Percentiles rank a stretch among this genome's conserved stretches.
These are phyloP conservation scores for Sogatella furcifera DNA, from an alignment of 1,140 invertebrate species.

Conservation along the genomic window DNA sequence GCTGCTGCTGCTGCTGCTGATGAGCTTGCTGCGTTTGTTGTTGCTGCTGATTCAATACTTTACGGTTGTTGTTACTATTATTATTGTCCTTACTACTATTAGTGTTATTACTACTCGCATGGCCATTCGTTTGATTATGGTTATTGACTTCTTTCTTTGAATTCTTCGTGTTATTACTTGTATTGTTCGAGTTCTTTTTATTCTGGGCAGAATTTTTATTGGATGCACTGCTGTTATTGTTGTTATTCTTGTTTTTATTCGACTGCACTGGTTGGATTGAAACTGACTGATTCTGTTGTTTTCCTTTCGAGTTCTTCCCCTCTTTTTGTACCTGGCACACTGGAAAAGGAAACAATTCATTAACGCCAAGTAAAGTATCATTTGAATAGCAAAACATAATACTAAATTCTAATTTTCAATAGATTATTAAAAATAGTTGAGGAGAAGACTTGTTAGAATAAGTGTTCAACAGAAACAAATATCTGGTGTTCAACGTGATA, in stretches of 20 bases:
- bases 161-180: neutral
- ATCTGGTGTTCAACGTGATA: too few relatives aligned
- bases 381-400: too few relatives aligned
- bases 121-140: conserved; percentile 14
- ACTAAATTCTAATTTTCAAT: too few relatives aligned
- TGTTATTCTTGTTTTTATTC: conserved; percentile 5
- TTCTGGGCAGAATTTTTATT: conserved; percentile 25
- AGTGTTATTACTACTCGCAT: conserved; percentile 22
- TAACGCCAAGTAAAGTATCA: too few relatives aligned
- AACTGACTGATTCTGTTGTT: neutral
- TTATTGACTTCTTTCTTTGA: neutral
- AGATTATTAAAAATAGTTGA: too few relatives aligned
- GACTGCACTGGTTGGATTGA: neutral
- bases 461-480: too few relatives aligned
- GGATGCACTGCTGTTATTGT: neutral
- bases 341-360: conserved; percentile 4
- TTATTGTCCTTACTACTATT: conserved; percentile 24
- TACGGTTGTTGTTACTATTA: conserved; percentile 19
- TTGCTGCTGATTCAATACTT: conserved; percentile 14
- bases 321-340: conserved; percentile 41
- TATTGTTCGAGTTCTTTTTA: conserved; percentile 24
- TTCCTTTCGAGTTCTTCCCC: conserved; percentile 24
- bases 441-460: too few relatives aligned
- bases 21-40: conserved; percentile 24
- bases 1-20: neutral